Conservation (phyloP, 1,140 invertebrate species). For the Diorhabda carinulata region DNA sequence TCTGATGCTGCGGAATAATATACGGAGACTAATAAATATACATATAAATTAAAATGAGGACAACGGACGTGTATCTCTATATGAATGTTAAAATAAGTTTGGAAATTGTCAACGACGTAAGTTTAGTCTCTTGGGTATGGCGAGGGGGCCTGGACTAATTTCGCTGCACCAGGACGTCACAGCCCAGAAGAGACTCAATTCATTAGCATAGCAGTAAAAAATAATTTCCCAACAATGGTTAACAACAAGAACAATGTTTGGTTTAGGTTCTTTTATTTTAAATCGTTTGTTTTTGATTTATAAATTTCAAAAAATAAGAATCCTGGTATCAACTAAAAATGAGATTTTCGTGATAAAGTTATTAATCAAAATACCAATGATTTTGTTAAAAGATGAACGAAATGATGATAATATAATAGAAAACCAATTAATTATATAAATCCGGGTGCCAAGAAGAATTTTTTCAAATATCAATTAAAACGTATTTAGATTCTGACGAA, state of each 20-base stretch:
- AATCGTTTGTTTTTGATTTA: too few species aligned
- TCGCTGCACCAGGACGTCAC: slow-evolving; percentile 41
- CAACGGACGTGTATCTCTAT: slow-evolving; percentile 36
- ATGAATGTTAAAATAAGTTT: slow-evolving; percentile 51
- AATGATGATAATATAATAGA: too few species aligned
- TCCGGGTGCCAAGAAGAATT: too few species aligned
- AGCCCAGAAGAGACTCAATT: slow-evolving; percentile 40
- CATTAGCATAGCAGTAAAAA: slow-evolving; percentile 45
- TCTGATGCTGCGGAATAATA: slow-evolving; percentile 17
- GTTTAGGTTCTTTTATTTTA: too few species aligned
- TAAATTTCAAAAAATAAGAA: too few species aligned
- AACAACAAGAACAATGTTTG: neutral
- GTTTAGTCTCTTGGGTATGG: slow-evolving; percentile 36
- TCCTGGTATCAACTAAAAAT: too few species aligned
- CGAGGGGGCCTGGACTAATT: slow-evolving; percentile 35
- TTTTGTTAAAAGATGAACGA: too few species aligned
- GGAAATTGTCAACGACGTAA: slow-evolving; percentile 50
- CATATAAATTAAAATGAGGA: slow-evolving; percentile 41
- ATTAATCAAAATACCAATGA: too few species aligned
- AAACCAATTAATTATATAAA: too few species aligned
- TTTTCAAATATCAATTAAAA: too few species aligned
- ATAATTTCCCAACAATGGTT: slow-evolving; percentile 30
- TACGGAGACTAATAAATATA: slow-evolving; percentile 43
- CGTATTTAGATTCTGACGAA: too few species aligned
- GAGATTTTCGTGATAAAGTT: too few species aligned